Conservation (phyloP, 2,888 invertebrate species). For the Leptopterna dolabrata region DNA sequence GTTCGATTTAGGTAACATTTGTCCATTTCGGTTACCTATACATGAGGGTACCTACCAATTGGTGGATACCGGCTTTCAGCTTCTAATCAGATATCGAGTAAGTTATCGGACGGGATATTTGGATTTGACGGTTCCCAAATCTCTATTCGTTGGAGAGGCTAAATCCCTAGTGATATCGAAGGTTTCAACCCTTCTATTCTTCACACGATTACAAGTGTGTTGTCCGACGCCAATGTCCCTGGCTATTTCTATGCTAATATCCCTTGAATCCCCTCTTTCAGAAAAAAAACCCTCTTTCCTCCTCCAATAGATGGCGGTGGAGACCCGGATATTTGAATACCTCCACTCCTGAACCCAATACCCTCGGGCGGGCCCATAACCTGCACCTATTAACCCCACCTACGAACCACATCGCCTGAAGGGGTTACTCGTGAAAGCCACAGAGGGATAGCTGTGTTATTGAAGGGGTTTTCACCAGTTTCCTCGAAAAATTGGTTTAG, state of each 20-base stretch:
- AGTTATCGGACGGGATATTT: background rate
- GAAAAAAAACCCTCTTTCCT: background rate
- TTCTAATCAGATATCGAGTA: too few relatives aligned
- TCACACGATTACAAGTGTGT: background rate
- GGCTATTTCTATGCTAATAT: slow-evolving; percentile 37
- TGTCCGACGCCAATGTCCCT: slow-evolving; percentile 1
- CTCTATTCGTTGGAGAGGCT: background rate
- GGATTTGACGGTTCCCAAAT: background rate
- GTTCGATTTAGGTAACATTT: too few relatives aligned
- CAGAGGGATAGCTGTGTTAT: background rate
- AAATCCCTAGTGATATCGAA: background rate
- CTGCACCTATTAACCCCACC: background rate
- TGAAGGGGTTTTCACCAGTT: background rate
- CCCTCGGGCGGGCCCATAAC: background rate
- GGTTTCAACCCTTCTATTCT: background rate
- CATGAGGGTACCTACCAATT: too few relatives aligned
- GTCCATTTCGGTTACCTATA: too few relatives aligned
- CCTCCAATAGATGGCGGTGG: background rate
- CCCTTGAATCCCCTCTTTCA: background rate
- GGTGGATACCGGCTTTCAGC: too few relatives aligned
- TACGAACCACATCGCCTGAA: background rate
- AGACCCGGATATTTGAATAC: slow-evolving; percentile 1
- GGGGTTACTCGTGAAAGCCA: background rate
- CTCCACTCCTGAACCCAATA: background rate
- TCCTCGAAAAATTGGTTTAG: background rate